Evolutionary conservation across 2,113 vertebrate genomes (phyloP).

Genomic region (Catagonus wagneri): DNA sequence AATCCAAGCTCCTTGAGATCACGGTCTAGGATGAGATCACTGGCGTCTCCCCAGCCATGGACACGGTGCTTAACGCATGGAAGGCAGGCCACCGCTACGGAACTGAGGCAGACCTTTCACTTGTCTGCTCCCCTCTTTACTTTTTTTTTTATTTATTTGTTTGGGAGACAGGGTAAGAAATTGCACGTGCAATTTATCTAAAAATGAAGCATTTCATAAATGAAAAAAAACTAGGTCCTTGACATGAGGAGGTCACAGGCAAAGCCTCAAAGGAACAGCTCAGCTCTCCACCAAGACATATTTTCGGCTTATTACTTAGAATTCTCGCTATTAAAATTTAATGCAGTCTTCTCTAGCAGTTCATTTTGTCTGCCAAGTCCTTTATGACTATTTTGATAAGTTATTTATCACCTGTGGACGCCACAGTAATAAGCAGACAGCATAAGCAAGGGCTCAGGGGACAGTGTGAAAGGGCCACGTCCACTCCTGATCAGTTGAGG

Average conservation of each 20-base stretch:
- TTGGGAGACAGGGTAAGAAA: not conserved
- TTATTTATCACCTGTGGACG: conserved; percentile 29
- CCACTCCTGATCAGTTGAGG: not conserved
- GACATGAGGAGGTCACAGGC: not conserved
- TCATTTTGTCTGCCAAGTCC: conserved; percentile 56
- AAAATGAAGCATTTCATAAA: conserved; percentile 22
- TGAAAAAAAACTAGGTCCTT: not conserved
- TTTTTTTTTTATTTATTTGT: not conserved
- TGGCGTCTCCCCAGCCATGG: not conserved
- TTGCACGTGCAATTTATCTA: not conserved
- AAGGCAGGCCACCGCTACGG: accelerated
- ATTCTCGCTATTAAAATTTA: conserved; percentile 60
- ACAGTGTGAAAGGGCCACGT: not conserved
- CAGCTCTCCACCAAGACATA: not conserved
- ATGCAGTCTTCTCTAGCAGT: conserved; percentile 50
- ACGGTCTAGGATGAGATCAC: not conserved
- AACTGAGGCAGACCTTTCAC: accelerated
- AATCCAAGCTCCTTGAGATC: not conserved
- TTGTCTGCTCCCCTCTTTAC: not conserved
- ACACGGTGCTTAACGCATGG: accelerated
- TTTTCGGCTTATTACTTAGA: conserved; percentile 37
- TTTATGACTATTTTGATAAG: conserved; percentile 62
- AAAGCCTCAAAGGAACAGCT: conserved; percentile 27
- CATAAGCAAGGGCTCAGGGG: not conserved
- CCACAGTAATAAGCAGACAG: not conserved